These are phyloP conservation scores for Clarias laeviceps DNA, from an alignment of 2,797 vertebrate species.

Conservation along the genomic window DNA sequence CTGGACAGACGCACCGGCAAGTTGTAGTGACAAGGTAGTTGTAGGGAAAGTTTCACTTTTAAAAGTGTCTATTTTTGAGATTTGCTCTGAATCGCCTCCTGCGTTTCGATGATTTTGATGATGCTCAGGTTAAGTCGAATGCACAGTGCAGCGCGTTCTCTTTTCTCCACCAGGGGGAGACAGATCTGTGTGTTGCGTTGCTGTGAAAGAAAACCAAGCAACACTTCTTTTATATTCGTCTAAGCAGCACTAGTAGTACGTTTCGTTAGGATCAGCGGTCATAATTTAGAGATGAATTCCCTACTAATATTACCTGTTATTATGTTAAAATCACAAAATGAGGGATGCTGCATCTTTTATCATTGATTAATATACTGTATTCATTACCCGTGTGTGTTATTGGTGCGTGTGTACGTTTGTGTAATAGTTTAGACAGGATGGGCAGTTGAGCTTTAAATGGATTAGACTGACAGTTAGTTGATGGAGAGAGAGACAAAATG, in stretches of 20 bases:
- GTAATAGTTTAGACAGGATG: conserved; percentile 48
- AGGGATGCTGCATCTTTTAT: conserved; percentile 74
- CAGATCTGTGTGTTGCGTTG: conserved; percentile 32
- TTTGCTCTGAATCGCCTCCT: conserved; percentile 50
- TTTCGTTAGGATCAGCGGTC: background rate
- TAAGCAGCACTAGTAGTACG: background rate
- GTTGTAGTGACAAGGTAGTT: conserved; percentile 52
- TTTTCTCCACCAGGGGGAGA: conserved; percentile 66
- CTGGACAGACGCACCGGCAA: conserved; percentile 66
- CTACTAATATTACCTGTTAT: conserved; percentile 49
- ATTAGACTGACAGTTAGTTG: conserved; percentile 61
- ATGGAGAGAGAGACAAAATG: conserved; percentile 23
- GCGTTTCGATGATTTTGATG: conserved; percentile 54
- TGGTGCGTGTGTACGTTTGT: conserved; percentile 46
- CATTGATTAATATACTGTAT: conserved; percentile 34
- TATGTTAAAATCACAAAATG: conserved; percentile 52
- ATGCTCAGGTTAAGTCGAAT: conserved; percentile 72
- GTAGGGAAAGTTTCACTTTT: conserved; percentile 39
- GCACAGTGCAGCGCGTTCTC: conserved; percentile 48
- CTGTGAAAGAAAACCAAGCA: background rate
- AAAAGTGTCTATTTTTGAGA: conserved; percentile 49
- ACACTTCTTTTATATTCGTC: conserved; percentile 4
- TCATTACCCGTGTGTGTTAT: conserved; percentile 52
- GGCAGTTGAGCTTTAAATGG: conserved; percentile 60
- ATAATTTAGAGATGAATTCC: background rate